phyloP scores from a whole-genome alignment of 2,888 invertebrate species.

The Onchidella celtica region DNA sequence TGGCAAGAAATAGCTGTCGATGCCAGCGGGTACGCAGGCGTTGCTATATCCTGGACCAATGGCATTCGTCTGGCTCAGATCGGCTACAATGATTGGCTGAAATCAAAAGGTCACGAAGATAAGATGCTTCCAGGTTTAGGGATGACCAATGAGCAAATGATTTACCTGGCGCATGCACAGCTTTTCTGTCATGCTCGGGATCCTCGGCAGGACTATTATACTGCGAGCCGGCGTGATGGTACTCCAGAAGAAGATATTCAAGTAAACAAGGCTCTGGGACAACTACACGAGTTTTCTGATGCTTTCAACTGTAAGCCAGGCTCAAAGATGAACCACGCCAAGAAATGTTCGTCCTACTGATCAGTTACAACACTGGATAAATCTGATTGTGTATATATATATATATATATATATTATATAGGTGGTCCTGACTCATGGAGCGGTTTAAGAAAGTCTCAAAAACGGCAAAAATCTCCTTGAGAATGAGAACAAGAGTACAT shows the following conservation, averaged over 20 bases:
- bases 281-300: constrained; percentile 55
- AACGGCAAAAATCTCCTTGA: too few species aligned
- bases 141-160: constrained; percentile 81
- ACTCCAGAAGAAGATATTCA: constrained; percentile 16
- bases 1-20: not conserved
- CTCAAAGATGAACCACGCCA: constrained; percentile 50
- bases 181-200: constrained; percentile 51
- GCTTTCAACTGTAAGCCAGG: constrained; percentile 54
- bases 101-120: constrained; percentile 58
- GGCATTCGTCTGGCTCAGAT: constrained; percentile 53
- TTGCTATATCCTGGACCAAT: constrained; percentile 48
- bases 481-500: not conserved
- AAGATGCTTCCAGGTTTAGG: constrained; percentile 59
- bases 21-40: constrained; percentile 6
- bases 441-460: too few species aligned
- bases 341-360: constrained; percentile 41
- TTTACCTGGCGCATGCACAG: constrained; percentile 84
- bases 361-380: too few species aligned
- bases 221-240: not conserved
- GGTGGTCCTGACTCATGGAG: too few species aligned
- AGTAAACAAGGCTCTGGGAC: constrained; percentile 55
- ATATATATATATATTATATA: too few species aligned
- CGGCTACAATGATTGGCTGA: constrained; percentile 69
- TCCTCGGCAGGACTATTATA: too few species aligned
- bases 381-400: too few species aligned